These are phyloP conservation scores for Pristionchus japonicus DNA, from an alignment of 2,888 invertebrate species.

Conservation along the genomic window DNA sequence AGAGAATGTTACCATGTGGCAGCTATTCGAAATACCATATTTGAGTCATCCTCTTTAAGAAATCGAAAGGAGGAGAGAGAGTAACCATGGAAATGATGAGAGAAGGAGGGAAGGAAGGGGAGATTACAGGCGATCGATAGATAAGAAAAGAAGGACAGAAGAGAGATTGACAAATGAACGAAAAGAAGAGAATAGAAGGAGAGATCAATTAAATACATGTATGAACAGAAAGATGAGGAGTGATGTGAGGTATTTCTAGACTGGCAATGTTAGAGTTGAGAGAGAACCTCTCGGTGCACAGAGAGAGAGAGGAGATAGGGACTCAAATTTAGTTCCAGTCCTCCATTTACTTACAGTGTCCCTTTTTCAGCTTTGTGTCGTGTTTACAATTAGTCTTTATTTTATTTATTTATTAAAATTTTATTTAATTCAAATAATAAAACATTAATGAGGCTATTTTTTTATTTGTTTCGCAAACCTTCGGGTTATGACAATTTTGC, in stretches of 20 bases:
- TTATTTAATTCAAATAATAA: too few relatives aligned
- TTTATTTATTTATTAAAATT: too few relatives aligned
- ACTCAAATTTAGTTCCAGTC: too few relatives aligned
- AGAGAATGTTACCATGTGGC: background rate
- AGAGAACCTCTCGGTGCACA: background rate
- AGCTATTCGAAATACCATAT: too few relatives aligned
- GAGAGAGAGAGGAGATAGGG: constrained; percentile 7
- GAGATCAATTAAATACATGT: constrained; percentile 33
- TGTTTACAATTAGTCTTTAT: too few relatives aligned
- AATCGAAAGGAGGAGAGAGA: background rate
- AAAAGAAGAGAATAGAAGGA: background rate
- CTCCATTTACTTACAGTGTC: too few relatives aligned
- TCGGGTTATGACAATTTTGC: too few relatives aligned
- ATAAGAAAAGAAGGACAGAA: constrained; percentile 29
- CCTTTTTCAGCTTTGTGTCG: too few relatives aligned
- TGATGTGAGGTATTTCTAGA: background rate
- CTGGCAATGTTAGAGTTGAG: background rate
- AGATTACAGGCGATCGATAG: background rate
- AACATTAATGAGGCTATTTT: too few relatives aligned
- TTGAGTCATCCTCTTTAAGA: background rate
- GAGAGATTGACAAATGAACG: background rate
- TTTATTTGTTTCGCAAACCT: too few relatives aligned
- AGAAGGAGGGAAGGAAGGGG: background rate
- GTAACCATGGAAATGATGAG: constrained; percentile 35
- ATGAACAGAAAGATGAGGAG: background rate